Percentiles rank a stretch among this genome's conserved stretches.
Conservation (phyloP, 2,888 invertebrate species). For the Cyaniris semiargus region DNA sequence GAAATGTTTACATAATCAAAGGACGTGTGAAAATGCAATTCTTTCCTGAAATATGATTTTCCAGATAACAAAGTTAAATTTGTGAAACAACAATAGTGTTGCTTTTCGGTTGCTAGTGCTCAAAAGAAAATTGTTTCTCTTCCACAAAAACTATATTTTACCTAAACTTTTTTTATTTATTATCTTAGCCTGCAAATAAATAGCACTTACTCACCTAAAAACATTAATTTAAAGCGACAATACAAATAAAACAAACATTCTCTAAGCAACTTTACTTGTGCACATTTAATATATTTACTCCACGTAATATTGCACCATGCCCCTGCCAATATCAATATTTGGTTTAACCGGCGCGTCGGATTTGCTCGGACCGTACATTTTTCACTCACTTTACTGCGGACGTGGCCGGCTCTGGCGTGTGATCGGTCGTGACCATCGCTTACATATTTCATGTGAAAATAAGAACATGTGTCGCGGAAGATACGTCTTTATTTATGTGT, state of each 20-base stretch:
- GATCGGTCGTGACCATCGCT: slow-evolving; percentile 29
- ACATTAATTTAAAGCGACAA: background rate
- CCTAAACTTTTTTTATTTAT: background rate
- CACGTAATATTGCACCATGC: slow-evolving; percentile 9
- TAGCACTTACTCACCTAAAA: background rate
- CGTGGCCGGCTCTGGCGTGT: slow-evolving; percentile 55
- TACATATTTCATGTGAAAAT: slow-evolving; percentile 15
- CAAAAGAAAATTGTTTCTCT: background rate
- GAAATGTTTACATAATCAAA: background rate
- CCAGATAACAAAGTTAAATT: no score
- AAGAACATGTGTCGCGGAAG: background rate
- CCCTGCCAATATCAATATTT: slow-evolving; percentile 74
- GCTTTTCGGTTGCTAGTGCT: background rate
- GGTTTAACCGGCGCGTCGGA: slow-evolving; percentile 76
- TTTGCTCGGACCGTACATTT: slow-evolving; percentile 68
- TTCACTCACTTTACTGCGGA: slow-evolving; percentile 69
- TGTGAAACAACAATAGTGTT: background rate
- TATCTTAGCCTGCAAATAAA: background rate
- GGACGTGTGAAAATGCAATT: background rate
- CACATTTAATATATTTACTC: background rate
- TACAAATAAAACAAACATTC: background rate
- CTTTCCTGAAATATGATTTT: background rate
- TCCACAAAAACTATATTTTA: background rate
- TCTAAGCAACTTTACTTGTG: background rate
- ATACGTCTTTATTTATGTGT: background rate